phyloP scores from a whole-genome alignment of 2,113 vertebrate genomes.

The Ancistrus triradiatus region DNA sequence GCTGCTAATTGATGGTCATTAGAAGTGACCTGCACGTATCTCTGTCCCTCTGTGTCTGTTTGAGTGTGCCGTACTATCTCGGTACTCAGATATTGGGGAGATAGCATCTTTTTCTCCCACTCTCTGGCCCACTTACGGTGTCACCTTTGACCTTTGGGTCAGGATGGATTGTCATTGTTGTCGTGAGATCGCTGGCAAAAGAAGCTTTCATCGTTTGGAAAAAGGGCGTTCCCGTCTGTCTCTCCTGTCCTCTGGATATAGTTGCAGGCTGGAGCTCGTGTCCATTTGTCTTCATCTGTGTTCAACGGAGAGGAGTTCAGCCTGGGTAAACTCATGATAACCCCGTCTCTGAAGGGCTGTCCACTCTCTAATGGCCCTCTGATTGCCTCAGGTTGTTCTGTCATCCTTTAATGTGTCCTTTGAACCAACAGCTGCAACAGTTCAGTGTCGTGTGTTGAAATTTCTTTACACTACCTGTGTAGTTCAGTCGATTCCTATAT shows the following conservation, averaged over 20 bases:
- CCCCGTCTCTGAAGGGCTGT: background rate
- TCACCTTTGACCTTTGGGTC: slow-evolving; percentile 60
- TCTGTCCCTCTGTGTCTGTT: slow-evolving; percentile 21
- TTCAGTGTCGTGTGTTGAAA: background rate
- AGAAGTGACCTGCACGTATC: slow-evolving; percentile 21
- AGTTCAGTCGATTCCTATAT: background rate
- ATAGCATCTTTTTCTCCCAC: slow-evolving; percentile 46
- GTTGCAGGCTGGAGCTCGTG: slow-evolving; percentile 32
- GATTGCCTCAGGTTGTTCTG: background rate
- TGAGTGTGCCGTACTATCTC: slow-evolving; percentile 36
- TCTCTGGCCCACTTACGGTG: slow-evolving; percentile 43
- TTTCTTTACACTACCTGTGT: background rate
- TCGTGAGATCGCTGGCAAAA: slow-evolving; percentile 53
- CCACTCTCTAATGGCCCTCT: background rate
- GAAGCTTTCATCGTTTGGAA: slow-evolving; percentile 62
- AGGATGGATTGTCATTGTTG: slow-evolving; percentile 59
- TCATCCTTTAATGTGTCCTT: background rate
- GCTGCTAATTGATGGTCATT: slow-evolving; percentile 42
- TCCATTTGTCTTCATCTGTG: slow-evolving; percentile 78
- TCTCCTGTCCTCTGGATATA: background rate
- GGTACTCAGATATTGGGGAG: slow-evolving; percentile 55
- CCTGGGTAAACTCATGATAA: slow-evolving; percentile 29
- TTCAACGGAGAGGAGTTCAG: slow-evolving; percentile 46
- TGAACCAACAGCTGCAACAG: background rate
- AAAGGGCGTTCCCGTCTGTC: slow-evolving; percentile 16